Conservation (phyloP, 2,113 vertebrate genomes). For the Pelobates fuscus region DNA sequence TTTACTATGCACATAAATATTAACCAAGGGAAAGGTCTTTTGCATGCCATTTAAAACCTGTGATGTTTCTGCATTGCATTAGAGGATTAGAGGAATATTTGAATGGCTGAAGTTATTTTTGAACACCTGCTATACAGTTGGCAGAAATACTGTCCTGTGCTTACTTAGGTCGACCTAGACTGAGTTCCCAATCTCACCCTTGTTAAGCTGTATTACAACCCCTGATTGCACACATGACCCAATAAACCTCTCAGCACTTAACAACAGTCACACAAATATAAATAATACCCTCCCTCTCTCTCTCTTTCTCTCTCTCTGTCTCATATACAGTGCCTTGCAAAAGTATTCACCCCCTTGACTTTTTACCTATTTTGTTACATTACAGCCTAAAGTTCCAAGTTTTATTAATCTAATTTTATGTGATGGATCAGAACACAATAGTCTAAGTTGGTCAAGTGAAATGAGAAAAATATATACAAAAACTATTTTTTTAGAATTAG, state of each 20-base stretch:
- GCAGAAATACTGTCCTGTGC: not conserved
- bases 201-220: not conserved
- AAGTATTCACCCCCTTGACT: too few relatives aligned
- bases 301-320: too few relatives aligned
- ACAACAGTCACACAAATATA: not conserved
- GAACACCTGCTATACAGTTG: conserved; percentile 6
- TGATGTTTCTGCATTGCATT: conserved; percentile 14
- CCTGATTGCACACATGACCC: not conserved
- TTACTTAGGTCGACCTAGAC: not conserved
- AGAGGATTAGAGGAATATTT: conserved; percentile 17
- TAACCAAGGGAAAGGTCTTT: conserved; percentile 27
- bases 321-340: too few relatives aligned
- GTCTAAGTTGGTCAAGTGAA: too few relatives aligned
- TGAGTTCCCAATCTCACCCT: conserved; percentile 1
- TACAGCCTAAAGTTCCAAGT: too few relatives aligned
- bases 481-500: too few relatives aligned
- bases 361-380: too few relatives aligned
- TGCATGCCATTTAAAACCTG: not conserved
- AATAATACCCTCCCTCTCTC: too few relatives aligned
- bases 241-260: not conserved
- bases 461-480: too few relatives aligned
- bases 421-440: too few relatives aligned
- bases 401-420: too few relatives aligned
- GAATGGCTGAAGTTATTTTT: not conserved
- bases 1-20: conserved; percentile 35